Percentiles rank a stretch among this genome's conserved stretches.
Evolutionary conservation across 1,140 invertebrate species (phyloP).

Genomic region (Magallana gigas): DNA sequence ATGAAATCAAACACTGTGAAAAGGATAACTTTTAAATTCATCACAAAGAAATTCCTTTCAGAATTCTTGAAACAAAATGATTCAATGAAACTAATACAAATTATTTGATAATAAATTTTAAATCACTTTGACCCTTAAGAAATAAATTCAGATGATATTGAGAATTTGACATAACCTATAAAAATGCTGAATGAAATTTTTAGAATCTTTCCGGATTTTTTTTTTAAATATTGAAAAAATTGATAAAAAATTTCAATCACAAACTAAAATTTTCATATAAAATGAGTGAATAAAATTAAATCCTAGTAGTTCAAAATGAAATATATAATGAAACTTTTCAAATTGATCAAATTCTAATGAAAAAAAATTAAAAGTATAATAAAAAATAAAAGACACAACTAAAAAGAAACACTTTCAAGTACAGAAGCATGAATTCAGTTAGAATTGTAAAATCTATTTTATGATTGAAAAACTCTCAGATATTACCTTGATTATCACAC

Average conservation of each 20-base stretch:
- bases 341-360: not conserved
- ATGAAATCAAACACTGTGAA: conserved; percentile 25
- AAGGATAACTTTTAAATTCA: not conserved
- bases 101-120: not conserved
- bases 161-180: too few species aligned
- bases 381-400: not conserved
- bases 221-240: too few species aligned
- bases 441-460: not conserved
- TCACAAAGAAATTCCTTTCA: too few species aligned
- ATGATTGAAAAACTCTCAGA: not conserved
- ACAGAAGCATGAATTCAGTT: not conserved
- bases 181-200: too few species aligned
- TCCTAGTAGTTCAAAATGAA: too few species aligned
- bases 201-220: too few species aligned
- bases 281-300: not conserved
- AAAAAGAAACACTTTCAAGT: not conserved
- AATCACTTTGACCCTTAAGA: too few species aligned
- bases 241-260: not conserved
- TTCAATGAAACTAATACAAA: not conserved
- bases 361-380: not conserved
- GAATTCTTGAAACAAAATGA: too few species aligned
- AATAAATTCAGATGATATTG: too few species aligned
- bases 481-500: conserved; percentile 26
- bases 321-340: not conserved
- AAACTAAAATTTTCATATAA: not conserved